These are phyloP conservation scores for Lasioglossum calceatum DNA, from an alignment of 2,888 invertebrate species.

Conservation along the genomic window DNA sequence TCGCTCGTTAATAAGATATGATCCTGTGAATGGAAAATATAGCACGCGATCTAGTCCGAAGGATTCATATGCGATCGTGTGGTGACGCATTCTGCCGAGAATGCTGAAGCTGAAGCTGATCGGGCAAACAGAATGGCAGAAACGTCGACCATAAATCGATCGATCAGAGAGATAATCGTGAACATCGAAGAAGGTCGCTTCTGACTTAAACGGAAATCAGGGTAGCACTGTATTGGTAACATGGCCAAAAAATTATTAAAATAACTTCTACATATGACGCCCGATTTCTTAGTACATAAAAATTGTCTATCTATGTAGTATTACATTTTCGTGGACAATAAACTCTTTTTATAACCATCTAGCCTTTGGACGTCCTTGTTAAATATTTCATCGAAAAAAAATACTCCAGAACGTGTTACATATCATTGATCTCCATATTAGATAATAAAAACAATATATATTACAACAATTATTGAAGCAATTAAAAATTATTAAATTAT, in stretches of 20 bases:
- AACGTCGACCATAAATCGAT: constrained; percentile 26
- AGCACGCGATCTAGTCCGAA: neutral
- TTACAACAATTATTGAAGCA: too few relatives aligned
- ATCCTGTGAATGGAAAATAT: constrained; percentile 18
- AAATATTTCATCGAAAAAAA: too few relatives aligned
- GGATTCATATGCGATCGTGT: neutral
- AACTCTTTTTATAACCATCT: too few relatives aligned
- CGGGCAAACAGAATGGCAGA: neutral
- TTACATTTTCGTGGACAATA: too few relatives aligned
- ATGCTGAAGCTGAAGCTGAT: constrained; percentile 5
- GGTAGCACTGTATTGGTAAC: neutral
- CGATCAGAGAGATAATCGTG: constrained; percentile 25
- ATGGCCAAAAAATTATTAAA: neutral
- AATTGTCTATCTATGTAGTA: too few relatives aligned
- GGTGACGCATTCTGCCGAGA: constrained; percentile 23
- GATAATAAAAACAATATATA: too few relatives aligned
- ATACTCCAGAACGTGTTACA: too few relatives aligned
- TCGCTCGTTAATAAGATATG: constrained; percentile 17
- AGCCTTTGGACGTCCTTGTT: too few relatives aligned
- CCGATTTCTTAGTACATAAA: too few relatives aligned
- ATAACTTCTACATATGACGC: too few relatives aligned
- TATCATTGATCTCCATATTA: too few relatives aligned
- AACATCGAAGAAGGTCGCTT: neutral
- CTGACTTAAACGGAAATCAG: neutral
- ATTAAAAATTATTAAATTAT: too few relatives aligned